Evolutionary conservation across 2,888 invertebrate genomes (phyloP).

Genomic region (Aelia acuminata): DNA sequence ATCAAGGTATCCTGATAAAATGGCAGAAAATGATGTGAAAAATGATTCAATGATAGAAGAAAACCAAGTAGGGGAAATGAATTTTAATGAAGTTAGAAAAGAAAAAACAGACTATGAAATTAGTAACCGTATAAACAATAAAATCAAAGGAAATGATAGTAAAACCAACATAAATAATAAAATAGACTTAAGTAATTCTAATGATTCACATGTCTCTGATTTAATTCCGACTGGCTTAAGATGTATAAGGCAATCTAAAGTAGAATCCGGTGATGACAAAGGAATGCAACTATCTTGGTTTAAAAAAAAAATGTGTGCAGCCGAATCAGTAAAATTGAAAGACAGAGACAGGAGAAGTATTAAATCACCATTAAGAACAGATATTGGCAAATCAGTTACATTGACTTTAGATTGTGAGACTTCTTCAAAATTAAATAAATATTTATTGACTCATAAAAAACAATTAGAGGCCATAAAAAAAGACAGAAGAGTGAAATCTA

Average conservation of each 20-base stretch:
- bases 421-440: neutral
- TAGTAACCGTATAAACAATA: neutral
- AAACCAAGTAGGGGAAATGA: neutral
- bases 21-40: neutral
- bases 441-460: neutral
- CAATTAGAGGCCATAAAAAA: neutral
- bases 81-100: neutral
- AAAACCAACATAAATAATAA: neutral
- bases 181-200: neutral
- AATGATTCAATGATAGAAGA: neutral
- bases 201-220: neutral
- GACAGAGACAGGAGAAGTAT: no score
- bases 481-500: slow-evolving; percentile 30
- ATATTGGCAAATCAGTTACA: neutral
- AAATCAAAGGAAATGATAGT: neutral
- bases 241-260: slow-evolving; percentile 2
- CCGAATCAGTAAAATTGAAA: neutral
- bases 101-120: neutral
- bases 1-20: neutral
- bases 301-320: neutral
- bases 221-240: slow-evolving; percentile 8
- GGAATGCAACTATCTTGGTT: neutral
- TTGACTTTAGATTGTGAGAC: neutral
- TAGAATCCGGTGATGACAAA: neutral
- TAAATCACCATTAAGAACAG: neutral